Percentiles rank a stretch among this genome's conserved stretches.
These are phyloP conservation scores for Notodonta dromedarius DNA, from an alignment of 2,888 invertebrate species.

Conservation along the genomic window DNA sequence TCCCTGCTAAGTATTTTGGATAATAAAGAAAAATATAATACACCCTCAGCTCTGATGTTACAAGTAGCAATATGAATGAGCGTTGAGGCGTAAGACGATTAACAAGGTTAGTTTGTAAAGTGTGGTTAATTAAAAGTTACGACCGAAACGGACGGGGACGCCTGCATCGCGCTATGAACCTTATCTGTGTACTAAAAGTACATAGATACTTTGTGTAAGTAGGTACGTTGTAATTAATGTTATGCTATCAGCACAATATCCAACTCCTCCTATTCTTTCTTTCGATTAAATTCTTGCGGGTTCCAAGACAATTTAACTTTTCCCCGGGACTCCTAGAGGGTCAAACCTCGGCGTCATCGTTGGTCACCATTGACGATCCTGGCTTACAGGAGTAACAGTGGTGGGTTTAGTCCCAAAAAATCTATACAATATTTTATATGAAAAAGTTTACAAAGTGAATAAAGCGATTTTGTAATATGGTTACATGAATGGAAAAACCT, in stretches of 20 bases:
- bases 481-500: no score
- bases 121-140: slow-evolving; percentile 72
- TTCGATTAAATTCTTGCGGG: no score
- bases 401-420: no score
- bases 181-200: slow-evolving; percentile 13
- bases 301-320: no score
- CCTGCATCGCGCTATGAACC: slow-evolving; percentile 38
- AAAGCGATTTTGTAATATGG: no score
- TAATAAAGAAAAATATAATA: slow-evolving; percentile 1
- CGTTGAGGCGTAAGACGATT: slow-evolving; percentile 55
- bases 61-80: slow-evolving; percentile 42
- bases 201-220: slow-evolving; percentile 1
- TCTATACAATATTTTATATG: no score
- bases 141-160: slow-evolving; percentile 39
- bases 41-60: slow-evolving; percentile 19
- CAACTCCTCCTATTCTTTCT: no score
- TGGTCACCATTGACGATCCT: no score
- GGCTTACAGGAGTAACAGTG: no score
- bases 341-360: no score
- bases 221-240: slow-evolving; percentile 5
- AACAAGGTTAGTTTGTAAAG: slow-evolving; percentile 61
- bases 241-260: neutral
- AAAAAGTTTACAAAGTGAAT: no score
- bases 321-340: no score
- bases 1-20: neutral